A percentile compares a stretch with the other conserved stretches of the same genome.
These are phyloP conservation scores for Adelphocoris suturalis DNA, from an alignment of 2,888 invertebrate species.

Conservation along the genomic window DNA sequence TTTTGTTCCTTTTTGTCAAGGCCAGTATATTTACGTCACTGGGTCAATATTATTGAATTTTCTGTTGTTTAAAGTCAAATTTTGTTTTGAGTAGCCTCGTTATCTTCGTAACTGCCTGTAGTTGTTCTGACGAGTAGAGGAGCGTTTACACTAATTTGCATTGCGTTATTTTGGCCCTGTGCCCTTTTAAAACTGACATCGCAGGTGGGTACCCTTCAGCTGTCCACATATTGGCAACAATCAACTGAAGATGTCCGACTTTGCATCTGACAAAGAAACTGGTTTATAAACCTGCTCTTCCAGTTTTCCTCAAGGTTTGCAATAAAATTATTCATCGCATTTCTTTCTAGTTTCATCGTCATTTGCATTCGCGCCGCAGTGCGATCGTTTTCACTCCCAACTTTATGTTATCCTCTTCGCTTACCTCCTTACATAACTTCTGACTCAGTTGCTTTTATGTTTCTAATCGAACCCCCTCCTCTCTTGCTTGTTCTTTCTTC, in stretches of 20 bases:
- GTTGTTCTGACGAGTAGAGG: not conserved
- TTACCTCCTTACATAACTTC: not conserved
- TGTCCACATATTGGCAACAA: not conserved
- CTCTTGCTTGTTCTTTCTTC: slow-evolving; percentile 9
- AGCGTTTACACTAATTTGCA: not conserved
- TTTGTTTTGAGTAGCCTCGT: not conserved
- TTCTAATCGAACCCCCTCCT: slow-evolving; percentile 1
- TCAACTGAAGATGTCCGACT: not conserved
- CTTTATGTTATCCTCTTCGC: not conserved
- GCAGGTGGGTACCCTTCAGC: no score
- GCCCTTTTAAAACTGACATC: not conserved
- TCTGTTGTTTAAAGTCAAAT: not conserved
- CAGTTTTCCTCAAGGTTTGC: slow-evolving; percentile 46
- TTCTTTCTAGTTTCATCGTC: not conserved
- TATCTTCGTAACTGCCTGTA: not conserved
- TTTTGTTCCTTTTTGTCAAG: not conserved
- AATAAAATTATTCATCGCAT: not conserved
- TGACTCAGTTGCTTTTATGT: not conserved
- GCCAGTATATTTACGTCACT: slow-evolving; percentile 34
- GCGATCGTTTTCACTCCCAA: not conserved
- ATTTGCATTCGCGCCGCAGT: not conserved
- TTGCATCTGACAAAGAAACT: slow-evolving; percentile 47
- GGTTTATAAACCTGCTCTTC: slow-evolving; percentile 42
- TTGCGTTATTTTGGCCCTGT: not conserved
- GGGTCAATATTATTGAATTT: slow-evolving; percentile 49